Percentiles rank a stretch among this genome's conserved stretches.
Evolutionary conservation across 2,888 invertebrate species (phyloP).

Genomic region (Gryllus longicercus): DNA sequence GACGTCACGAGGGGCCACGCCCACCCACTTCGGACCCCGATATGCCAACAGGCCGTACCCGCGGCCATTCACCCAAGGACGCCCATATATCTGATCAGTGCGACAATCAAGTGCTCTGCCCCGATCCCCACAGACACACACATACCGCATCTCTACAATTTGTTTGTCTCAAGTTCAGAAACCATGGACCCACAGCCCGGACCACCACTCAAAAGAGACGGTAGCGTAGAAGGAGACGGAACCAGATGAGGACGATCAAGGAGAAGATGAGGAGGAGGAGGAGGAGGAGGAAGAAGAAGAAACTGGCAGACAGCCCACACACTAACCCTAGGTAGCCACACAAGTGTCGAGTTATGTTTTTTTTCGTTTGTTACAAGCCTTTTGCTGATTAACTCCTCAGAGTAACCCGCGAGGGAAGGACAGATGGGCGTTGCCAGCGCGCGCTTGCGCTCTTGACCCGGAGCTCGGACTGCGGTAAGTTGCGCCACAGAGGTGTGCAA

Average conservation of each 20-base stretch:
- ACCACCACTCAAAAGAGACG: not conserved
- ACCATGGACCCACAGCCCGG: not conserved
- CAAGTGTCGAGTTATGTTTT: not conserved
- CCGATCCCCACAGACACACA: no score
- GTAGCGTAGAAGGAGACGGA: not conserved
- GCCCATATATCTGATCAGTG: not conserved
- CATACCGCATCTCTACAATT: not conserved
- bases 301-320: not conserved
- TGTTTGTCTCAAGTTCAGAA: not conserved
- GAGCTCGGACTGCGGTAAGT: no score
- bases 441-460: no score
- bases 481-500: no score
- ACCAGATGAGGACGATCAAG: not conserved
- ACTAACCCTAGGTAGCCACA: constrained; percentile 8
- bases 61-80: not conserved
- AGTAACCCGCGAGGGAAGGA: not conserved
- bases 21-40: not conserved
- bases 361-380: not conserved
- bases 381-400: not conserved
- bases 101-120: no score
- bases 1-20: not conserved
- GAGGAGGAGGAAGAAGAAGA: not conserved
- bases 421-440: no score
- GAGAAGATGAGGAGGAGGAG: not conserved
- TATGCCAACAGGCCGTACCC: no score